These are phyloP conservation scores for Trissolcus basalis DNA, from an alignment of 1,140 invertebrate species.

Conservation along the genomic window DNA sequence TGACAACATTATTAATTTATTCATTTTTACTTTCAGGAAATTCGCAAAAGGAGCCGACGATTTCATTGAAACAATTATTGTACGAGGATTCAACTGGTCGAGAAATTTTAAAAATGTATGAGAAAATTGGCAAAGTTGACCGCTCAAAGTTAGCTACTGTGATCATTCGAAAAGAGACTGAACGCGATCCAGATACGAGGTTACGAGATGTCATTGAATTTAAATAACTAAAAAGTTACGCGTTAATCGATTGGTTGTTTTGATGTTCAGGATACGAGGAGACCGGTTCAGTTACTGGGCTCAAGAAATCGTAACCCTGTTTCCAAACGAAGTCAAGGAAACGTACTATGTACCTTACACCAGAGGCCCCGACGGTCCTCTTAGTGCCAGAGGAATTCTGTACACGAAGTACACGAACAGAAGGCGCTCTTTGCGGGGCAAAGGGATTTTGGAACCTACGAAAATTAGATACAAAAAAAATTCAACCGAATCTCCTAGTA, in stretches of 20 bases:
- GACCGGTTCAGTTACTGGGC: conserved; percentile 56
- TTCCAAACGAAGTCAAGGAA: conserved; percentile 52
- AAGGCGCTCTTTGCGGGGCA: conserved; percentile 44
- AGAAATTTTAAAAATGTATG: conserved; percentile 57
- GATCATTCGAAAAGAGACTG: conserved; percentile 52
- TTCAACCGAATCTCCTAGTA: conserved; percentile 42
- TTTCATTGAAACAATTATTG: conserved; percentile 40
- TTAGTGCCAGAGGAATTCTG: conserved; percentile 50
- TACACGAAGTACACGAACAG: conserved; percentile 53
- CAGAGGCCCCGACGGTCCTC: conserved; percentile 49
- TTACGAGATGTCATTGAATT: conserved; percentile 1
- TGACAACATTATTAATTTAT: too few species aligned
- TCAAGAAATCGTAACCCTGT: conserved; percentile 54
- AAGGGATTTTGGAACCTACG: conserved; percentile 49
- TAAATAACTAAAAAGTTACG: too few species aligned
- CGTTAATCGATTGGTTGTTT: neutral
- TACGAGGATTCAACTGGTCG: conserved; percentile 49
- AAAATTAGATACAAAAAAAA: conserved; percentile 50
- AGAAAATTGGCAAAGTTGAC: conserved; percentile 56
- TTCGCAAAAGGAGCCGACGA: conserved; percentile 22
- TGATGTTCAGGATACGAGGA: conserved; percentile 24
- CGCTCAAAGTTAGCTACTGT: conserved; percentile 47
- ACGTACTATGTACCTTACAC: conserved; percentile 54
- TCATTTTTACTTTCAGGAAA: neutral
- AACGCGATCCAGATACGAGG: conserved; percentile 51